Evolutionary conservation across 2,888 invertebrate genomes (phyloP).

Genomic region (Noctua janthe): DNA sequence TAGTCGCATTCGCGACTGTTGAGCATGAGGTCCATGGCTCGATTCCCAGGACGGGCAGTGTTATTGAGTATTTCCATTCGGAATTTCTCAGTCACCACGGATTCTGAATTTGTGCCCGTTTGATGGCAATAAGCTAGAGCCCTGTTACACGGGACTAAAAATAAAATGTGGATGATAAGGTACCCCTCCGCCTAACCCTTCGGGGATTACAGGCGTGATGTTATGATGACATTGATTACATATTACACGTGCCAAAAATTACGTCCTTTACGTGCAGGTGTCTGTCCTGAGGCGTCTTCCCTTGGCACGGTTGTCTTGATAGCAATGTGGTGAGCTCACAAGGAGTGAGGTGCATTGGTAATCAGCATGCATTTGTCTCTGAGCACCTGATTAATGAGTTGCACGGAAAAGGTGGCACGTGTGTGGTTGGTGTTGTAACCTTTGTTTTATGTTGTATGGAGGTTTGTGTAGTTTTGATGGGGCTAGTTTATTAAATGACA

Average conservation of each 20-base stretch:
- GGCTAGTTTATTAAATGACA: not conserved
- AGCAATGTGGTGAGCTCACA: slow-evolving; percentile 44
- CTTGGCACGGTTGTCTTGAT: slow-evolving; percentile 49
- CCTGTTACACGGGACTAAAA: not conserved
- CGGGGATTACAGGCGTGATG: not conserved
- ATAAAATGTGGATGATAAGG: not conserved
- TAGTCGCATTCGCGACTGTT: not conserved
- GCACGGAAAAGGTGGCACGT: slow-evolving; percentile 30
- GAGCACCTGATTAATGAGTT: slow-evolving; percentile 23
- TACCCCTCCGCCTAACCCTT: not conserved
- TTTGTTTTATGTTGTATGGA: not conserved
- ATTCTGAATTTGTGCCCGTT: too few species aligned
- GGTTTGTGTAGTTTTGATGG: not conserved
- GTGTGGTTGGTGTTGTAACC: slow-evolving; percentile 1
- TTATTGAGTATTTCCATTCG: not conserved
- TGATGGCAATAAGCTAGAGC: not conserved
- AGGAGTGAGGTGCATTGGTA: slow-evolving; percentile 34
- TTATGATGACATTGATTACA: not conserved
- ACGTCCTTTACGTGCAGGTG: slow-evolving; percentile 49
- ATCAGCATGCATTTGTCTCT: slow-evolving; percentile 27
- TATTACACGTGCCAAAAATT: slow-evolving; percentile 32
- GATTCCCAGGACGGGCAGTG: not conserved
- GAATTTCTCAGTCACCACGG: not conserved
- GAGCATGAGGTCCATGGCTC: not conserved
- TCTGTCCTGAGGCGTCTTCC: slow-evolving; percentile 22